Evolutionary conservation across 2,113 vertebrate species (phyloP), one percentile per base, ranked within the genome.

Genomic region (Hippocampus zosterae): DNA sequence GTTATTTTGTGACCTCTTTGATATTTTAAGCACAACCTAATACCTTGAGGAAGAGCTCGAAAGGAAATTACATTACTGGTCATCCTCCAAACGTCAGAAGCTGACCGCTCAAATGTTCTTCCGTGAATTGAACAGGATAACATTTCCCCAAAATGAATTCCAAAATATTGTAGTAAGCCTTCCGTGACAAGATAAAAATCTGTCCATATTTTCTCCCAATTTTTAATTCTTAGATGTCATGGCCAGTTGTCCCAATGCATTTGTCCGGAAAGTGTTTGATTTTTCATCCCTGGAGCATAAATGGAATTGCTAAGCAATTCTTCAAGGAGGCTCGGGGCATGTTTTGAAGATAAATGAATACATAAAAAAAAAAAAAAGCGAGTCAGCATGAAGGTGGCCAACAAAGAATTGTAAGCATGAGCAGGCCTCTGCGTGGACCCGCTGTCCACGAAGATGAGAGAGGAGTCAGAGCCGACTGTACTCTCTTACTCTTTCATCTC

Each of bases 251-350:
- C n/a, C 21, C 23, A 27, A 3, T 55, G 52, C 21, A n/a, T 55
- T 55, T 55, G 18, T 50, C 5, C 16, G 18, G 18, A 7, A 15
- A 23, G 11, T 12, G 9, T 57, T 27, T 63, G 70, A 69, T 78
- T 84, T 79, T 62, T 55, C 82, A 10, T 74, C 67, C 72, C 64
- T 25, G 41, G 70, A 69, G 75, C 68, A 75, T 69, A 25, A 68
- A 33, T 33, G 62, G 61, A 21, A n/a, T 6, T 42, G 12, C 37
- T 62, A 18, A 64, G 19, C 8, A 19, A 19, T 67, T 72, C 72
- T 72, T 73, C 29, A 42, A 55, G 67, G 67, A 42, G 65, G 19
- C 55, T 59, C 18, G 40, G 70, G 65, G 23, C 44, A 27, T 11
- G 16, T 71, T 77, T 60, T 37, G 27, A 59, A 40, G 41, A 52